Percentiles rank a stretch among this genome's conserved stretches.
These are phyloP conservation scores for Meta bourneti DNA, from an alignment of 2,888 invertebrate species.

Conservation along the genomic window DNA sequence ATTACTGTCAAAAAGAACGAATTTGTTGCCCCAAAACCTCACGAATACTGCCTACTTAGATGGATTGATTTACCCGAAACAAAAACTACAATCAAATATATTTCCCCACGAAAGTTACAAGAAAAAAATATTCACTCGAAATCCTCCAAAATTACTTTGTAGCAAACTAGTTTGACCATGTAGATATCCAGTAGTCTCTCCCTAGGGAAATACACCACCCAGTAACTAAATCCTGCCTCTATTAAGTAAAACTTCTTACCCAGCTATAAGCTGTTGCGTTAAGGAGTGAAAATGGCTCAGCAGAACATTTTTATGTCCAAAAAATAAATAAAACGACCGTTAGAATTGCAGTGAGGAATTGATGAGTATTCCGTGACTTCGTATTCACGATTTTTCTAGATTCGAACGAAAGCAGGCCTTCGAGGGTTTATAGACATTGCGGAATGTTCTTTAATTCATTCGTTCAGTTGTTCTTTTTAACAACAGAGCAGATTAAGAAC, in stretches of 20 bases:
- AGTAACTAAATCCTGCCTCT: constrained; percentile 24
- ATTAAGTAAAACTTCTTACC: not conserved
- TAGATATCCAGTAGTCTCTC: not conserved
- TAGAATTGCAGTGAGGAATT: constrained; percentile 17
- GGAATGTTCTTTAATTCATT: constrained; percentile 42
- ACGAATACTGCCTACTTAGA: too few species aligned
- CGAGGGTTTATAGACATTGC: constrained; percentile 11
- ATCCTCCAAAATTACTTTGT: too few species aligned
- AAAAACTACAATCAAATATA: too few species aligned
- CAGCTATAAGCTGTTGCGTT: constrained; percentile 9
- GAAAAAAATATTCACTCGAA: too few species aligned
- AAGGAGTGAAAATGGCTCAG: constrained; percentile 16
- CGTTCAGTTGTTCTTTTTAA: constrained; percentile 33
- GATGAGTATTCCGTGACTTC: constrained; percentile 62
- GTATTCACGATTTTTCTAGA: constrained; percentile 48
- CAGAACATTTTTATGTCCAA: not conserved
- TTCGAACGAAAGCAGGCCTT: constrained; percentile 3
- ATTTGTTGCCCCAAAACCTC: too few species aligned
- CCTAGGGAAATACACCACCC: not conserved
- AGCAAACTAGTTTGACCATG: too few species aligned
- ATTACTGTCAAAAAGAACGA: too few species aligned
- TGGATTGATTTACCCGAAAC: too few species aligned
- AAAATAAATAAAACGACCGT: constrained; percentile 17
- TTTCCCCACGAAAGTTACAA: too few species aligned
- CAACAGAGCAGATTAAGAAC: constrained; percentile 7